Evolutionary conservation across 2,888 invertebrate genomes (phyloP), one percentile per base, ranked within the genome.

Genomic region (Charanyca ferruginea): DNA sequence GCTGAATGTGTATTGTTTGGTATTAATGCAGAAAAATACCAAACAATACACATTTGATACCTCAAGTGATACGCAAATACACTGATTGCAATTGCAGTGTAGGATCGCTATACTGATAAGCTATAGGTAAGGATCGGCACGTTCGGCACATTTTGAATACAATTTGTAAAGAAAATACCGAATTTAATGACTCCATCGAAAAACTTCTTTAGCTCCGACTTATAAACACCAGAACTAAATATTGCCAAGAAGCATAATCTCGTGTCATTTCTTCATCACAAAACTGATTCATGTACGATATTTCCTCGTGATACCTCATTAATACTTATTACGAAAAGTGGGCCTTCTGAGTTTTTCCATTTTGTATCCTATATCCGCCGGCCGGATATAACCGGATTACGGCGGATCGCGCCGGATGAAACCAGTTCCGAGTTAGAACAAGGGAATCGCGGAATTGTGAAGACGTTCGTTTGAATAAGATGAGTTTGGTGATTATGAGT

Each of bases 381-480:
- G 52, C 85, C 83, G 85, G 85, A 83, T 84, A 77, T 84, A 85
- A 84, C 83, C 77, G 84, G 85, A 87, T 86, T 83, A 85, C 73
- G 65, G 79, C 60, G 65, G 77, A 75, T 80, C 66, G 54, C 66
- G 48, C 71, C 79, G 79, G 81, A 78, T 81, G 61, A 70, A 73
- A 81, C 66, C 69, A 69, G 68, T 73, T 60, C 48, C 54, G 58
- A 75, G 62, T 75, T 53, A 66, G 71, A 70, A 82, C 74, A 73
- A 73, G 68, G 61, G 57, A 66, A 55, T 66, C 62, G 62, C 58
- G 44, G 62, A 73, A 66, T 78, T 73, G 73, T 75, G 51, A 73
- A 73, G 74, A 73, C 79, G 51, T 59, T 62, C 51, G 51, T 65
- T 65, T 74, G 66, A 73, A 75, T 66, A 66, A 75, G 73, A 73